Conservation (phyloP, 2,797 vertebrate species). For the Corythornis leucogaster region DNA sequence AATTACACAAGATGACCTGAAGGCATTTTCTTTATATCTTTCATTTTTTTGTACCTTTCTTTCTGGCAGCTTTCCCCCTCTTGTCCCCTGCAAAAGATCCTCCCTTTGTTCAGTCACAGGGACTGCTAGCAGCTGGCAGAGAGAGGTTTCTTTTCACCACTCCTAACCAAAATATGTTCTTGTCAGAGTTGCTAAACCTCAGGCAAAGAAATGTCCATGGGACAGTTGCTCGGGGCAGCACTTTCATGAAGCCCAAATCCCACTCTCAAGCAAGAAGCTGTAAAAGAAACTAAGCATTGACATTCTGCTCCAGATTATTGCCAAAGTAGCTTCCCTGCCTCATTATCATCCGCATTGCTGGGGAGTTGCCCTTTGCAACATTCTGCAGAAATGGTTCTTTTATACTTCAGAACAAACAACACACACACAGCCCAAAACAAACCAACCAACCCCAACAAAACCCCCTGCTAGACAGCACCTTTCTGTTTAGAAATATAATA, state of each 20-base stretch:
- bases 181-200: background rate
- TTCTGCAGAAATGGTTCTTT: background rate
- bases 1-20: background rate
- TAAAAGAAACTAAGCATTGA: background rate
- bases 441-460: background rate
- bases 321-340: background rate
- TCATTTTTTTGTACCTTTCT: background rate
- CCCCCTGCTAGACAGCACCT: background rate
- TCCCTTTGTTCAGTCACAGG: background rate
- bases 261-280: background rate
- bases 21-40: background rate
- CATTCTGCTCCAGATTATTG: background rate
- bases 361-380: background rate
- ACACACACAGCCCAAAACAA: background rate
- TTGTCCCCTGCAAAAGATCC: rapidly evolving
- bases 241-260: background rate
- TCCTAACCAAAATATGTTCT: background rate
- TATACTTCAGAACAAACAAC: no score
- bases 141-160: background rate
- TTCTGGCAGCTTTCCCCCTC: background rate
- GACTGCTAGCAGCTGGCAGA: background rate
- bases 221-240: background rate
- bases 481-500: background rate
- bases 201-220: background rate
- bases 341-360: background rate